phyloP scores from a whole-genome alignment of 2,888 invertebrate species.

The Microctonus brassicae region DNA sequence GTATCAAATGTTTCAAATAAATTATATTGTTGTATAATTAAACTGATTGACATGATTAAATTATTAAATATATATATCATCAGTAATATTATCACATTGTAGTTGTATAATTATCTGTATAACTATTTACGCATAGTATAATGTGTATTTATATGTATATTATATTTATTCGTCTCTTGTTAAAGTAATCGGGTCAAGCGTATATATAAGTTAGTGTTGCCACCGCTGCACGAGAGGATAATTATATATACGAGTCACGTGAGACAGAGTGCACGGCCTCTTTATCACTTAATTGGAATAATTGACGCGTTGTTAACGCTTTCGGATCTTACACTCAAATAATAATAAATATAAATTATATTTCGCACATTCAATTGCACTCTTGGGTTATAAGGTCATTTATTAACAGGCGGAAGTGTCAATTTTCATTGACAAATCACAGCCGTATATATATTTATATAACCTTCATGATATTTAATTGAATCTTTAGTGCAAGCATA shows the following conservation, averaged over 20 bases:
- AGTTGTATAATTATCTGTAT: too few relatives aligned
- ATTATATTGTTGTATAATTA: too few relatives aligned
- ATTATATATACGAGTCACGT: not conserved
- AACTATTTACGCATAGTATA: too few relatives aligned
- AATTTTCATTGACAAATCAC: conserved; percentile 25
- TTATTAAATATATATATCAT: too few relatives aligned
- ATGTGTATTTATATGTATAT: too few relatives aligned
- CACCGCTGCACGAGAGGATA: conserved; percentile 1
- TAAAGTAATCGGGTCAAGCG: conserved; percentile 46
- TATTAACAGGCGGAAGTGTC: conserved; percentile 1
- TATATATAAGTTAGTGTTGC: conserved; percentile 37
- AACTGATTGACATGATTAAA: too few relatives aligned
- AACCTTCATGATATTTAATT: conserved; percentile 1
- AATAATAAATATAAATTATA: conserved; percentile 11
- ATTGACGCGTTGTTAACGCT: conserved; percentile 39
- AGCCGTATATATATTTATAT: not conserved
- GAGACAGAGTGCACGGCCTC: conserved; percentile 26
- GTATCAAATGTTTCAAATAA: too few relatives aligned
- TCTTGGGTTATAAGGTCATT: conserved; percentile 5
- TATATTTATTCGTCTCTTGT: conserved; percentile 30
- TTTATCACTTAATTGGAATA: conserved; percentile 40
- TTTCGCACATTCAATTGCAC: not conserved
- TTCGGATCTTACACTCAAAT: conserved; percentile 10
- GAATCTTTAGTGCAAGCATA: not conserved
- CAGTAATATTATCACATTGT: too few relatives aligned